Conservation (phyloP, 1,140 invertebrate species). For the Leptinotarsa lineolata region DNA sequence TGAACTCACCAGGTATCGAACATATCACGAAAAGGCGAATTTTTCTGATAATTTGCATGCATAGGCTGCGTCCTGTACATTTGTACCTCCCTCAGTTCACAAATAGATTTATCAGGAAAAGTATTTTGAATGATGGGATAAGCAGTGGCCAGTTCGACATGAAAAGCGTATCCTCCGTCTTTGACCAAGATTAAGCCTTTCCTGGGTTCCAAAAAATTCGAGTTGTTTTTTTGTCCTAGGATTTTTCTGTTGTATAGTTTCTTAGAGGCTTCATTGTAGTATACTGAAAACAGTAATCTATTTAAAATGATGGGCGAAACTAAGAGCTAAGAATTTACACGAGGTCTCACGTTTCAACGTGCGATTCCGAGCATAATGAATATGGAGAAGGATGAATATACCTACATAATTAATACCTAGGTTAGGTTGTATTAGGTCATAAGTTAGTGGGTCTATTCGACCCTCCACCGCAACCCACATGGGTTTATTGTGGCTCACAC, state of each 20-base stretch:
- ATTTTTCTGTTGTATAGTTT: constrained; percentile 17
- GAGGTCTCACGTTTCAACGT: too few species aligned
- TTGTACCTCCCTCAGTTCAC: constrained; percentile 47
- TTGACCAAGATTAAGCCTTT: constrained; percentile 42
- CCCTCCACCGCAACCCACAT: too few species aligned
- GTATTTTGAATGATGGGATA: constrained; percentile 46
- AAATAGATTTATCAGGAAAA: constrained; percentile 45
- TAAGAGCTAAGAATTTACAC: too few species aligned
- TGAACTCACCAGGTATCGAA: constrained; percentile 46
- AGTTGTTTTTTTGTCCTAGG: neutral
- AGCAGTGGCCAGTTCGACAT: constrained; percentile 43
- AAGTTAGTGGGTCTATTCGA: too few species aligned
- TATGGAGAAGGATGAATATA: too few species aligned
- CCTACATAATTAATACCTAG: too few species aligned
- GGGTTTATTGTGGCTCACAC: too few species aligned
- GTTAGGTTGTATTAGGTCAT: too few species aligned
- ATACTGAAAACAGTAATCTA: neutral
- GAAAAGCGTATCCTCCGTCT: constrained; percentile 47
- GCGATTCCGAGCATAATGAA: too few species aligned
- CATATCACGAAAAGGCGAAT: constrained; percentile 46
- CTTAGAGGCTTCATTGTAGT: neutral
- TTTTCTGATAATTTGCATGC: constrained; percentile 43
- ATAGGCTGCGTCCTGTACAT: constrained; percentile 43
- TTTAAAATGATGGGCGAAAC: too few species aligned
- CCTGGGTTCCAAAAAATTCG: constrained; percentile 33